These are phyloP conservation scores for Oreochromis tanganicae DNA, from an alignment of 2,113 vertebrate genomes.

Conservation along the genomic window DNA sequence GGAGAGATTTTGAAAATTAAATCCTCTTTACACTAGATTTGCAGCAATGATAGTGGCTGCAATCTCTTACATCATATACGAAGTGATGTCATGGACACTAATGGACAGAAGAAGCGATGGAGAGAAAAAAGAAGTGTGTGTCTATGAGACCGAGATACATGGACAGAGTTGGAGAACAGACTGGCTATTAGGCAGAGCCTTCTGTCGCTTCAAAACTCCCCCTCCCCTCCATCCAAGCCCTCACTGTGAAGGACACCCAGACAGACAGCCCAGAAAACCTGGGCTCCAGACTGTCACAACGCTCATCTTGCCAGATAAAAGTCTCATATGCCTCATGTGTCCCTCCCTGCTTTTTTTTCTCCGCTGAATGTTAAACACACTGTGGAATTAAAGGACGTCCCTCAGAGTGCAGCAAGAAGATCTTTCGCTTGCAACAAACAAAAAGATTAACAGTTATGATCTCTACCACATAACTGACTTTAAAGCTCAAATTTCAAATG, in stretches of 20 bases:
- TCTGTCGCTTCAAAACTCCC: constrained; percentile 49
- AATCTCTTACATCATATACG: neutral
- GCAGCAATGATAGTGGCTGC: neutral
- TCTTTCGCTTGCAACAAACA: neutral
- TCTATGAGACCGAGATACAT: neutral
- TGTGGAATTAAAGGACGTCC: constrained; percentile 10
- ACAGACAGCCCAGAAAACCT: constrained; percentile 44
- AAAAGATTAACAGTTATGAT: neutral
- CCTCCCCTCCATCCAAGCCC: constrained; percentile 12
- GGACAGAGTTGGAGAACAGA: constrained; percentile 46
- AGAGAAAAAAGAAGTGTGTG: neutral
- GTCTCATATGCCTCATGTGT: neutral
- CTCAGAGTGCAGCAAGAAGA: neutral
- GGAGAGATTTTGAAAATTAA: constrained; percentile 44
- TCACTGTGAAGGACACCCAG: constrained; percentile 60
- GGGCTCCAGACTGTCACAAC: constrained; percentile 45
- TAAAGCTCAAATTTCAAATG: neutral
- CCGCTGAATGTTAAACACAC: constrained; percentile 28
- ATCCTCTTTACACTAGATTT: constrained; percentile 10
- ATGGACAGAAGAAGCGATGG: constrained; percentile 3
- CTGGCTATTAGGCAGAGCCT: constrained; percentile 63
- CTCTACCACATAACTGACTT: neutral
- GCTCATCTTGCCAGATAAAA: constrained; percentile 44
- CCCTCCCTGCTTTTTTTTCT: neutral
- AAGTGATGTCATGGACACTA: constrained; percentile 11